A percentile compares a stretch with the other conserved stretches of the same genome.
These are phyloP conservation scores for Periplaneta americana DNA, from an alignment of 1,140 invertebrate genomes.

Conservation along the genomic window DNA sequence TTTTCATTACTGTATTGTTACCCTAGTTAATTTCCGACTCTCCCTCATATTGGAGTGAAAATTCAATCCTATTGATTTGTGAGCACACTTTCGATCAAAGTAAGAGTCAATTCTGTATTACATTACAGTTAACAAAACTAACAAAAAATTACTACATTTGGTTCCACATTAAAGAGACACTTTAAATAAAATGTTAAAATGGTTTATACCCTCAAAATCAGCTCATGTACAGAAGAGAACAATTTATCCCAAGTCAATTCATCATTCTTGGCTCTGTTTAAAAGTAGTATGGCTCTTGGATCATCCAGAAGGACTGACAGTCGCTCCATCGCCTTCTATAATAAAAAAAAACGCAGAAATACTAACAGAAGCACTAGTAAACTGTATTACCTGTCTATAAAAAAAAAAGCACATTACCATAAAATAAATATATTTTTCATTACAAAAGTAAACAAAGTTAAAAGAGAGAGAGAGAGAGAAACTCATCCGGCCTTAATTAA, in stretches of 20 bases:
- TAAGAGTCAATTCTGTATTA: no score
- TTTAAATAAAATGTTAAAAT: neutral
- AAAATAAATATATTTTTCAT: no score
- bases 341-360: neutral
- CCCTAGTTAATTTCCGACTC: no score
- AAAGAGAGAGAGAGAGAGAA: no score
- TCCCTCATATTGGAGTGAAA: no score
- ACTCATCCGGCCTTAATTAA: no score
- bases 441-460: no score
- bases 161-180: neutral
- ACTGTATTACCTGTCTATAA: neutral
- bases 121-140: no score
- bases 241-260: neutral
- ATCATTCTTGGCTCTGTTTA: neutral
- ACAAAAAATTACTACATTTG: no score
- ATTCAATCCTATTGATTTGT: no score
- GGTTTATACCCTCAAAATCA: neutral
- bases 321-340: neutral
- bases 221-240: neutral
- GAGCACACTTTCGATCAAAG: no score
- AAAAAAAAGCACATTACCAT: neutral
- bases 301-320: neutral
- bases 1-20: no score
- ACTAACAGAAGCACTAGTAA: neutral
- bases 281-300: neutral